Evolutionary conservation across 2,113 vertebrate genomes (phyloP).

Genomic region (Capreolus pygargus): DNA sequence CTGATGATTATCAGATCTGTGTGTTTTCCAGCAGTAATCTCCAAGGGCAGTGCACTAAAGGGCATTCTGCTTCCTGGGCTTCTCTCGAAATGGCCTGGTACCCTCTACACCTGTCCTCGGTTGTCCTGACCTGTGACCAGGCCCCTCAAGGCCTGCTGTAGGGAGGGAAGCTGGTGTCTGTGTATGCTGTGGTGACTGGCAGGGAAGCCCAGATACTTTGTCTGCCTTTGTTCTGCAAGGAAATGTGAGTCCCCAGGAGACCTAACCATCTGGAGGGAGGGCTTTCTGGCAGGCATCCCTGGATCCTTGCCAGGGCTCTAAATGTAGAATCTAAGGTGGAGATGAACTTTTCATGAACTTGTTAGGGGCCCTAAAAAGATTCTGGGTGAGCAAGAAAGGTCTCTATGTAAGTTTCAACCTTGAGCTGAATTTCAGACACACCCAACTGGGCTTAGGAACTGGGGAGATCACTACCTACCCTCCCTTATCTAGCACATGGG

Average conservation of each 20-base stretch:
- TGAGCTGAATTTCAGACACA: background rate
- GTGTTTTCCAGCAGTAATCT: background rate
- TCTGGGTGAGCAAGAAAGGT: background rate
- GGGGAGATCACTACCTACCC: no score
- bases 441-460: background rate
- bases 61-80: background rate
- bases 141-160: background rate
- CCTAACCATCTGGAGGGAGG: background rate
- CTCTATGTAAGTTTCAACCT: background rate
- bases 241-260: background rate
- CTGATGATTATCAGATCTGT: background rate
- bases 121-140: background rate
- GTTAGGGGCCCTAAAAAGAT: background rate
- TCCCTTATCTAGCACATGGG: background rate
- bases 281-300: background rate
- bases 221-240: constrained; percentile 23
- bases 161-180: background rate
- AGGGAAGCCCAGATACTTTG: background rate
- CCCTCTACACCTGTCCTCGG: background rate
- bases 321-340: background rate
- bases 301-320: background rate
- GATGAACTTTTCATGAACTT: background rate
- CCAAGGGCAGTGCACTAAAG: background rate
- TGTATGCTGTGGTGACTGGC: background rate
- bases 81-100: background rate